These are phyloP conservation scores for Acanthiza pusilla DNA, from an alignment of 2,797 vertebrate species.

Conservation along the genomic window DNA sequence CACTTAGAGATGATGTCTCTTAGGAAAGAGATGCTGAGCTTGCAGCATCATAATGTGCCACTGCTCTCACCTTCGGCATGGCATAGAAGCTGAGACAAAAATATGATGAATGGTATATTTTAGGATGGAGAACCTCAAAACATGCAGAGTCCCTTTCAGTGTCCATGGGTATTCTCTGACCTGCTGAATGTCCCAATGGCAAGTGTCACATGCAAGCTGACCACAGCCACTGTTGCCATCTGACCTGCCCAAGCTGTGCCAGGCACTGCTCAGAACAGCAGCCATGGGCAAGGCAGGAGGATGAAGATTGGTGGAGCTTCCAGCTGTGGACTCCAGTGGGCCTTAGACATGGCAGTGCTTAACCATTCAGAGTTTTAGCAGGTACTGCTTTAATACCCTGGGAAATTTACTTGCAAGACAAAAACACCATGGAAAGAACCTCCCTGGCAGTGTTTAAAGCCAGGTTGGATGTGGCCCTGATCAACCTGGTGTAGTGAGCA, in stretches of 20 bases:
- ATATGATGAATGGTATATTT: neutral
- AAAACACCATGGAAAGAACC: neutral
- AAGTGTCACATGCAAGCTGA: neutral
- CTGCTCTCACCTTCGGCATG: neutral
- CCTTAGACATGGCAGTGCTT: neutral
- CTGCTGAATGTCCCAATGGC: neutral
- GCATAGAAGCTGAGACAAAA: neutral
- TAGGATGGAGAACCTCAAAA: neutral
- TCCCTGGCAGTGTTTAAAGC: neutral
- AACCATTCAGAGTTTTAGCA: neutral
- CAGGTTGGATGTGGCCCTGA: neutral
- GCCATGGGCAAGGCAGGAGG: neutral
- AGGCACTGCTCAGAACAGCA: neutral
- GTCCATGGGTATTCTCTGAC: neutral
- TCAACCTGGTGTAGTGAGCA: neutral
- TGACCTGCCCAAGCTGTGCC: neutral
- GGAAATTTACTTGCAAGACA: neutral
- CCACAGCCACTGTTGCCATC: neutral
- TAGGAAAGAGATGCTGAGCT: neutral
- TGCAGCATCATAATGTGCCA: neutral
- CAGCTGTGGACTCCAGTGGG: neutral
- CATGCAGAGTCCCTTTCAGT: neutral
- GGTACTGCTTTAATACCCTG: neutral
- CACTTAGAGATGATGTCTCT: neutral
- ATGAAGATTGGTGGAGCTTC: neutral